These are phyloP conservation scores for Dasypolia templi DNA, from an alignment of 2,888 invertebrate genomes.

Conservation along the genomic window DNA sequence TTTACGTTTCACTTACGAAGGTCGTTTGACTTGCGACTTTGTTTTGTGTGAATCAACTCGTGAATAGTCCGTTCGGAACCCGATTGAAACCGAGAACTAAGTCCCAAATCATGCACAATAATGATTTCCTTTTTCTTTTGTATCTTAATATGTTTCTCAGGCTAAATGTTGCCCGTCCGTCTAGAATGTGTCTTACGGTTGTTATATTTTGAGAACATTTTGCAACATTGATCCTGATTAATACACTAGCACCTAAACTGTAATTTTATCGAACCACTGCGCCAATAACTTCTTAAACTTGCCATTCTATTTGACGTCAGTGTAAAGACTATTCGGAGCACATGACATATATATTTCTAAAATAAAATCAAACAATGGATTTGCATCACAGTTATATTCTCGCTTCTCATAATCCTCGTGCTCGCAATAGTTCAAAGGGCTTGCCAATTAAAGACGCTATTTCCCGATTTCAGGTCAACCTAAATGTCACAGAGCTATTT, in stretches of 20 bases:
- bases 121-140: too few relatives aligned
- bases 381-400: constrained; percentile 1
- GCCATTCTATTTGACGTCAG: background rate
- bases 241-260: background rate
- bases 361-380: background rate
- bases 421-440: constrained; percentile 1
- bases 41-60: background rate
- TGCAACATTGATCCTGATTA: background rate
- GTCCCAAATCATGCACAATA: background rate
- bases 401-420: background rate
- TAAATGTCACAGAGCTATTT: constrained; percentile 40
- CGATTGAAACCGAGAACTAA: background rate
- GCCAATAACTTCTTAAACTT: background rate
- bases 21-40: constrained; percentile 5
- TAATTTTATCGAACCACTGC: background rate
- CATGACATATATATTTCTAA: background rate
- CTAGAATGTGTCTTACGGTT: background rate
- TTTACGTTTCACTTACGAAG: background rate
- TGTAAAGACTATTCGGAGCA: too few relatives aligned
- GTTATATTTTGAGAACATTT: background rate
- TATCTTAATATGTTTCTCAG: background rate
- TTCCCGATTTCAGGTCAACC: constrained; percentile 22
- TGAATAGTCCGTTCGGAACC: background rate
- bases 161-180: background rate
- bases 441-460: background rate